Base-by-base conservation (phyloP, 2,797 vertebrate species). In the Oreochromis grahami region DNA sequence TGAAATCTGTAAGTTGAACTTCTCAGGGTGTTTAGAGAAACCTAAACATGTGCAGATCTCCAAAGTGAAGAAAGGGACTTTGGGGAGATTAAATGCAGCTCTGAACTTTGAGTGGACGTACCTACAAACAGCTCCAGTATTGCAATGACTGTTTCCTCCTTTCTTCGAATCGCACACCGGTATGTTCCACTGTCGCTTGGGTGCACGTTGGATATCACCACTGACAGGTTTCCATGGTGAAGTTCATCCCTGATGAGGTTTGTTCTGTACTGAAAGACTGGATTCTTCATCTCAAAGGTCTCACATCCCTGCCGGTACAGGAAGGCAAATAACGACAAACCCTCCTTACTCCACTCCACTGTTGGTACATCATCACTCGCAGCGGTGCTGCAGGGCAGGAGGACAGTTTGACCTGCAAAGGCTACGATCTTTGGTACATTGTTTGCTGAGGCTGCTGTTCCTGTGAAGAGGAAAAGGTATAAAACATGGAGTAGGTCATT, bases 361-460 rank as follows among this genome's bases (percentile, higher is more conserved):
- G 56, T 1, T 1, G 72, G 84, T 3, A 36, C 1, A 1, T 36
- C 0, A 1, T 1, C 0, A 0, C 0, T 0, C 0, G 5, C 0
- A 2, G 1, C 0, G 45, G 11, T 56, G 6, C 0, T 1, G 11
- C 91, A 93, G n/a, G 91, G 91, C 10, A 93, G 84, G 41, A 74
- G 17, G 70, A 74, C 70, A 4, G 43, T 50, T 74, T 74, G 17
- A n/a, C 70, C 70, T 72, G 8, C 50, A 4, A 1, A 2, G 19
- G 85, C 70, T 2, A 0, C 0, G 0, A 89, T 50, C 51, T 11
- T 48, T 43, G 1, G 4, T 3, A 6, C 0, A 3, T 1, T 9
- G 1, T 6, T 12, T 1, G 2, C 15, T 1, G 8, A 50, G 13
- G 24, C 15, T 0, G 3, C 13, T 63, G 58, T n/a, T 63, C 58